Percentiles rank a stretch among this genome's conserved stretches.
Conservation (phyloP, 2,113 vertebrate genomes). For the Albula glossodonta region DNA sequence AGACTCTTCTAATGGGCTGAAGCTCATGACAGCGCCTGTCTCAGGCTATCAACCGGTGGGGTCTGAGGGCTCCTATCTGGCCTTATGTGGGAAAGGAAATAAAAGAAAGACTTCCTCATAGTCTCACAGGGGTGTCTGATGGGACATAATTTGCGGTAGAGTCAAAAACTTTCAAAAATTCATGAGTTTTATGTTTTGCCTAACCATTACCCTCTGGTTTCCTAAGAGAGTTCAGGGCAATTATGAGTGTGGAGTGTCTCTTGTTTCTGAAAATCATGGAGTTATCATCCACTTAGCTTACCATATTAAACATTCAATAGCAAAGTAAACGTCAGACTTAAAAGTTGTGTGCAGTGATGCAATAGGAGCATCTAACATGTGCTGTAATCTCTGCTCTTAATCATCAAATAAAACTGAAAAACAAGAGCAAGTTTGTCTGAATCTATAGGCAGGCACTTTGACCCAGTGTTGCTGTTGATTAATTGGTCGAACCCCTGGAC, state of each 20-base stretch:
- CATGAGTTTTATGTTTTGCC: constrained; percentile 37
- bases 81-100: background rate
- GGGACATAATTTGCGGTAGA: constrained; percentile 50
- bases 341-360: constrained; percentile 38
- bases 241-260: constrained; percentile 28
- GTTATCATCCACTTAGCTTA: constrained; percentile 43
- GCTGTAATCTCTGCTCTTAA: constrained; percentile 46
- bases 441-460: background rate
- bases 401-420: constrained; percentile 29
- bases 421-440: background rate
- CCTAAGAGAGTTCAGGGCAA: constrained; percentile 22
- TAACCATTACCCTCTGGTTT: constrained; percentile 37
- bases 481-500: background rate
- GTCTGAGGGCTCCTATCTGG: background rate
- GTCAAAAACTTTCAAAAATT: constrained; percentile 46
- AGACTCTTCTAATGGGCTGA: background rate
- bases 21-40: background rate
- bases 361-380: constrained; percentile 46
- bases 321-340: constrained; percentile 58
- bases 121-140: constrained; percentile 30
- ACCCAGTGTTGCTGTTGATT: background rate
- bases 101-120: constrained; percentile 48
- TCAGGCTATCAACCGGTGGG: background rate
- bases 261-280: constrained; percentile 10
- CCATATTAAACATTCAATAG: constrained; percentile 32